Conservation (phyloP, 2,888 invertebrate species). For the Parasteatoda lunata region DNA sequence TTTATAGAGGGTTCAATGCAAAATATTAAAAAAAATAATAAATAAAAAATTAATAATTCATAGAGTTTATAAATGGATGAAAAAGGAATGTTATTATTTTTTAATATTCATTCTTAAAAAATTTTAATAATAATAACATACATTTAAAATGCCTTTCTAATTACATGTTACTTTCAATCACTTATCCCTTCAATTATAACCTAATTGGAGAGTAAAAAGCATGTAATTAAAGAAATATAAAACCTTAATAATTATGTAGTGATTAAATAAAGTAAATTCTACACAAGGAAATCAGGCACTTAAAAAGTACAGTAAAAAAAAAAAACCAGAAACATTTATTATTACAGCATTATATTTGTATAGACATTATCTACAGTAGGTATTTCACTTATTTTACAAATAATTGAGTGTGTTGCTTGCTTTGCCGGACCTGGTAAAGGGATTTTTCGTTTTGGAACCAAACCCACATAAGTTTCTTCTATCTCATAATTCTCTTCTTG, state of each 20-base stretch:
- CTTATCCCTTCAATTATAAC: too few relatives aligned
- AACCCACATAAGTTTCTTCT: conserved; percentile 54
- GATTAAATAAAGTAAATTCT: not conserved
- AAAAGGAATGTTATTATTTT: too few relatives aligned
- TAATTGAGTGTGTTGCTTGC: not conserved
- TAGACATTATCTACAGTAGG: conserved; percentile 44
- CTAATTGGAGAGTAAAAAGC: too few relatives aligned
- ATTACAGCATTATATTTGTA: conserved; percentile 28
- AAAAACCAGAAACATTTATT: not conserved
- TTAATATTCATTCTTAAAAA: too few relatives aligned
- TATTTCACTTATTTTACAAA: conserved; percentile 31
- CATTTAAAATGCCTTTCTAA: too few relatives aligned
- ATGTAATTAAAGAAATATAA: not conserved
- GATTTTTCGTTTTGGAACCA: conserved; percentile 41
- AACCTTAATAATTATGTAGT: not conserved
- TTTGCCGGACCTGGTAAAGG: not conserved
- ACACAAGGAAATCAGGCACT: not conserved
- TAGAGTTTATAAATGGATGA: too few relatives aligned
- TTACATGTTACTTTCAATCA: too few relatives aligned
- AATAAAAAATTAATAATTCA: too few relatives aligned
- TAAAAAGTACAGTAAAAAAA: not conserved
- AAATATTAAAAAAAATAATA: too few relatives aligned
- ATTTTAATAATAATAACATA: too few relatives aligned
- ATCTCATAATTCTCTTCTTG: conserved; percentile 20
- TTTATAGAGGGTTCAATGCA: too few relatives aligned